These are phyloP conservation scores for Mythimna vitellina DNA, from an alignment of 2,888 invertebrate genomes.

Conservation along the genomic window DNA sequence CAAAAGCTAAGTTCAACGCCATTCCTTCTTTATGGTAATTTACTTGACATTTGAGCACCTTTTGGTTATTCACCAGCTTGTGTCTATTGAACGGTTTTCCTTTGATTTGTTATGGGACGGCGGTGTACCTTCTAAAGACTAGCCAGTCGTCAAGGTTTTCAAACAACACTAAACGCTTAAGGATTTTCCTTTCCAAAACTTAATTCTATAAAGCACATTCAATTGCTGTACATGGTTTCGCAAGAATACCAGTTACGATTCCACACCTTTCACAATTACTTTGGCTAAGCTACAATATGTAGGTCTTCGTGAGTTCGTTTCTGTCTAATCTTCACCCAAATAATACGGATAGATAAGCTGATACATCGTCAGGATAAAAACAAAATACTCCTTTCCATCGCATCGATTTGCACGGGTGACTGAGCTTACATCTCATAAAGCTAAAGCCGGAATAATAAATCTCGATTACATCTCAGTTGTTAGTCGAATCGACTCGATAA, in stretches of 20 bases:
- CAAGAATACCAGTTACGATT: neutral
- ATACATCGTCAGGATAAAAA: slow-evolving; percentile 28
- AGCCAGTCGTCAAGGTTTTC: neutral
- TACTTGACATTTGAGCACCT: slow-evolving; percentile 45
- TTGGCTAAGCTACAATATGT: neutral
- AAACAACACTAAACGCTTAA: neutral
- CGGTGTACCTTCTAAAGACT: neutral
- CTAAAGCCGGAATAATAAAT: slow-evolving; percentile 43
- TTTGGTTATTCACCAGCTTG: slow-evolving; percentile 27
- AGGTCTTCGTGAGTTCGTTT: slow-evolving; percentile 3
- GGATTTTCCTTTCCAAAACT: neutral
- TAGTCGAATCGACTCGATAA: slow-evolving; percentile 48
- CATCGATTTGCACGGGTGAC: slow-evolving; percentile 28
- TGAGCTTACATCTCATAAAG: slow-evolving; percentile 32
- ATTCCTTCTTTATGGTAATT: slow-evolving; percentile 56
- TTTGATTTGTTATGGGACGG: slow-evolving; percentile 5
- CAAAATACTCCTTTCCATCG: slow-evolving; percentile 30
- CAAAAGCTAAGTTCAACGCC: slow-evolving; percentile 61
- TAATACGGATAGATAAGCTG: neutral
- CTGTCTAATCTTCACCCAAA: slow-evolving; percentile 7
- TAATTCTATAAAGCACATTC: neutral
- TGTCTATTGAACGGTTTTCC: slow-evolving; percentile 18
- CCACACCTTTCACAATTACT: neutral
- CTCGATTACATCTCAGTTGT: slow-evolving; percentile 38
- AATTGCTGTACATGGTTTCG: neutral